These are phyloP conservation scores for Pantherophis alleghaniensis DNA, from an alignment of 2,797 vertebrate genomes.

Conservation along the genomic window DNA sequence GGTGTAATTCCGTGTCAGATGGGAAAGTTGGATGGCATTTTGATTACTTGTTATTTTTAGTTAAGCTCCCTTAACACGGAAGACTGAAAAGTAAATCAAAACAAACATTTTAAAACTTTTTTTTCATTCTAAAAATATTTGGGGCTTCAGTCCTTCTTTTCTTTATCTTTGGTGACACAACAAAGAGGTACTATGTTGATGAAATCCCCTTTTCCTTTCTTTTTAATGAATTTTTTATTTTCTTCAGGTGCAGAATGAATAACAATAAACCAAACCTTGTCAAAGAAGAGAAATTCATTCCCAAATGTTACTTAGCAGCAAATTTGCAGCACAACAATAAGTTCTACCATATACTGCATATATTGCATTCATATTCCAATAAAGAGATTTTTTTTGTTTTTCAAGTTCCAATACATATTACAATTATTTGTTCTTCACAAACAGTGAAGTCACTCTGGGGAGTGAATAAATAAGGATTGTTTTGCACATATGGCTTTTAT, in stretches of 20 bases:
- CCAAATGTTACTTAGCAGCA: constrained; percentile 35
- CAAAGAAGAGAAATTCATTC: constrained; percentile 44
- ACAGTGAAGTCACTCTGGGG: constrained; percentile 13
- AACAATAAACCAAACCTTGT: constrained; percentile 58
- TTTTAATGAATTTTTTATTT: constrained; percentile 66
- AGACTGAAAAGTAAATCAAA: neutral
- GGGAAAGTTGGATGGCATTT: neutral
- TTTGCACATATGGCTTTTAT: constrained; percentile 27
- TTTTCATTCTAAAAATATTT: neutral
- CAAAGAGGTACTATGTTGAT: neutral
- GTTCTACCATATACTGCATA: constrained; percentile 20
- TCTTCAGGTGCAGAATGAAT: constrained; percentile 51
- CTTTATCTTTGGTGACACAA: constrained; percentile 26
- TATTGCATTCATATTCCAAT: constrained; percentile 41
- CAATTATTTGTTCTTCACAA: constrained; percentile 39
- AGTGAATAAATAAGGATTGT: neutral
- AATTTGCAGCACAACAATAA: constrained; percentile 21
- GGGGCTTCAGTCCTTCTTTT: constrained; percentile 9
- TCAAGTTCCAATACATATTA: constrained; percentile 17
- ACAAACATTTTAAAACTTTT: neutral
- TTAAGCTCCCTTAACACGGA: neutral
- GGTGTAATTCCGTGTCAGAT: neutral
- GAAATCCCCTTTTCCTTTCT: constrained; percentile 4
- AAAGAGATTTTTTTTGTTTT: constrained; percentile 29
- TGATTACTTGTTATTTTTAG: neutral